Conservation (phyloP, 2,888 invertebrate species). For the Prosopocoilus inquinatus region DNA sequence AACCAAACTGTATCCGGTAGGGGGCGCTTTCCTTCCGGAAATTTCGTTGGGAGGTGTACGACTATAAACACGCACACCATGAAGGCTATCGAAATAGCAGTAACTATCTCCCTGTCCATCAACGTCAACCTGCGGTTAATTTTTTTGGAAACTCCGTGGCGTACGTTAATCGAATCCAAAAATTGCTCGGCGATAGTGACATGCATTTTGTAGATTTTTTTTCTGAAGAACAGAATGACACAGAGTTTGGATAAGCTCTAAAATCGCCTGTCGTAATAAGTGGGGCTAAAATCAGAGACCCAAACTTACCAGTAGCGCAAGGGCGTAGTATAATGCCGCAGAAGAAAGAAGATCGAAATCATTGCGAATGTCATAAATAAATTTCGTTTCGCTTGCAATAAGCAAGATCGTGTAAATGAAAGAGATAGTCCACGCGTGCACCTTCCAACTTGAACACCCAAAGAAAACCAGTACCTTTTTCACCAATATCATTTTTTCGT, state of each 20-base stretch:
- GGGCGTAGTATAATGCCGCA: no score
- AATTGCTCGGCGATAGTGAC: slow-evolving; percentile 10
- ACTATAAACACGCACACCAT: neutral
- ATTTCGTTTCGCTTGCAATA: no score
- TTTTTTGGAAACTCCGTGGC: neutral
- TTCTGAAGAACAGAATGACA: slow-evolving; percentile 2
- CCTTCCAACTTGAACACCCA: no score
- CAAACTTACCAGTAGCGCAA: no score
- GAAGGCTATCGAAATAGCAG: neutral
- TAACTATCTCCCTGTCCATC: neutral
- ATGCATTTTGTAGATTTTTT: slow-evolving; percentile 12
- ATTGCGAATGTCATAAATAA: no score
- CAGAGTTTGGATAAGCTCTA: slow-evolving; percentile 11
- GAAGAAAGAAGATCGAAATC: no score
- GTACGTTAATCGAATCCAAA: slow-evolving; percentile 14
- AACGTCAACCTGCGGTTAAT: slow-evolving; percentile 2
- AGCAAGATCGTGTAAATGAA: no score
- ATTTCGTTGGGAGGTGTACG: slow-evolving; percentile 15
- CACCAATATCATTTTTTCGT: no score
- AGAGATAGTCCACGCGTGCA: no score
- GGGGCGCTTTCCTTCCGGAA: slow-evolving; percentile 15
- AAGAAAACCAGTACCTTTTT: no score
- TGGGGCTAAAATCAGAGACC: no score
- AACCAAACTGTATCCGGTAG: slow-evolving; percentile 18
- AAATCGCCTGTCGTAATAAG: neutral